These are phyloP conservation scores for Ailurus styani DNA, from an alignment of 2,113 vertebrate species.

Conservation along the genomic window DNA sequence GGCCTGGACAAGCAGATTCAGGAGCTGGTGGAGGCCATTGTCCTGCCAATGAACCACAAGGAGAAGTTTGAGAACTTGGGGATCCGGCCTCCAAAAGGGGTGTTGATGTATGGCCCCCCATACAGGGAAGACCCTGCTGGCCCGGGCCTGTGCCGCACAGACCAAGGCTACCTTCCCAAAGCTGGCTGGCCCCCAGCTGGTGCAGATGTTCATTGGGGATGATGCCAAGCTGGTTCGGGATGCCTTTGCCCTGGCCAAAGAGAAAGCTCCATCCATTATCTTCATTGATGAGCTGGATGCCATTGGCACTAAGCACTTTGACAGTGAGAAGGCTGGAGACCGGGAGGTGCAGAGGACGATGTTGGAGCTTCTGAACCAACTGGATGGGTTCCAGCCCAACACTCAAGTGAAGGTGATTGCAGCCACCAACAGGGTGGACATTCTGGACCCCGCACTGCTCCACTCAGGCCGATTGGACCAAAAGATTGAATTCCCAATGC, in stretches of 20 bases:
- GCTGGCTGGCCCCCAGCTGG: constrained; percentile 95
- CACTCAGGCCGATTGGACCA: constrained; percentile 97
- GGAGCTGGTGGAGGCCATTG: constrained; percentile 98
- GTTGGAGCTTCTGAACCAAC: constrained; percentile 97
- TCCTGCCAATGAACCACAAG: constrained; percentile 99
- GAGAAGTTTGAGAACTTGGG: constrained; percentile 99
- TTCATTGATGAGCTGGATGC: constrained; percentile 98
- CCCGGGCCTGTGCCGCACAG: constrained; percentile 97
- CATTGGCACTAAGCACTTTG: constrained; percentile 98
- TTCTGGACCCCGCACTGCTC: constrained; percentile 95
- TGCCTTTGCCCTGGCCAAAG: constrained; percentile 97
- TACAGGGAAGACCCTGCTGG: constrained; percentile 96
- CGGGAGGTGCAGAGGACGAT: constrained; percentile 98
- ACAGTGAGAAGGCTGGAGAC: constrained; percentile 98
- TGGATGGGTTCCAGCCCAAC: constrained; percentile 98
- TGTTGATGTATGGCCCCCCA: constrained; percentile 98
- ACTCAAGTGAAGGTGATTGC: constrained; percentile 99
- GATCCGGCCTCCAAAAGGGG: constrained; percentile 98
- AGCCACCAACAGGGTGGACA: constrained; percentile 98
- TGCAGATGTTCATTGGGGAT: constrained; percentile 99
- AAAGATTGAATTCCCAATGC: constrained; percentile 99
- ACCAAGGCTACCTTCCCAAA: constrained; percentile 99
- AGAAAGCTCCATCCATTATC: constrained; percentile 98
- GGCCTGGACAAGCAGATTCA: constrained; percentile 99
- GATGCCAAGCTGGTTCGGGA: constrained; percentile 98